phyloP scores from a whole-genome alignment of 2,113 vertebrate species.

The Gnathonemus longibarbis region DNA sequence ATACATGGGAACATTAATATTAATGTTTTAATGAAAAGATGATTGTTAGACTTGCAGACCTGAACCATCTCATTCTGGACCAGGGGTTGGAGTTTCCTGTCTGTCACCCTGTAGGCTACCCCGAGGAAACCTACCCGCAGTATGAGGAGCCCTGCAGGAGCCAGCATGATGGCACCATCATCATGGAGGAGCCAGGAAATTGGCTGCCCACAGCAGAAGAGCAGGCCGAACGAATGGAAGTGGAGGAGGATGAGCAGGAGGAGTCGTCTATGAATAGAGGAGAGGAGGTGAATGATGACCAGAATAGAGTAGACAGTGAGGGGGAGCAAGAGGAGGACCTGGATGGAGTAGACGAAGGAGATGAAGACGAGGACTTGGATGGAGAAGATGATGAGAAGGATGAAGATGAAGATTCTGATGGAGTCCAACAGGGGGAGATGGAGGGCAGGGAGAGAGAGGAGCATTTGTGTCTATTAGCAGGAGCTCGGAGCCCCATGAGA shows the following conservation, averaged over 20 bases:
- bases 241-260: constrained; percentile 24
- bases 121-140: constrained; percentile 78
- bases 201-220: constrained; percentile 65
- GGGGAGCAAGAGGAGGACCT: not conserved
- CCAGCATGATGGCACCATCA: constrained; percentile 52
- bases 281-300: constrained; percentile 20
- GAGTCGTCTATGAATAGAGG: not conserved
- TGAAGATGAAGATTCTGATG: not conserved
- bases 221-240: constrained; percentile 61
- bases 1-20: not conserved
- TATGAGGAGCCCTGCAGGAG: constrained; percentile 57
- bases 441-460: not conserved
- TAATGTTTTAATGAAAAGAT: not conserved
- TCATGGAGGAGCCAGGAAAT: constrained; percentile 59
- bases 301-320: not conserved
- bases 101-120: constrained; percentile 57
- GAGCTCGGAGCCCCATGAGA: not conserved
- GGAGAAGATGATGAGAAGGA: not conserved
- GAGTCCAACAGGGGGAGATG: not conserved
- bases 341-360: not conserved
- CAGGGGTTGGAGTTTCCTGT: not conserved
- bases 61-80: not conserved
- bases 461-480: not conserved
- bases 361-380: not conserved
- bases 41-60: not conserved